These are phyloP conservation scores for Melanargia galathea DNA, from an alignment of 2,888 invertebrate genomes.

Conservation along the genomic window DNA sequence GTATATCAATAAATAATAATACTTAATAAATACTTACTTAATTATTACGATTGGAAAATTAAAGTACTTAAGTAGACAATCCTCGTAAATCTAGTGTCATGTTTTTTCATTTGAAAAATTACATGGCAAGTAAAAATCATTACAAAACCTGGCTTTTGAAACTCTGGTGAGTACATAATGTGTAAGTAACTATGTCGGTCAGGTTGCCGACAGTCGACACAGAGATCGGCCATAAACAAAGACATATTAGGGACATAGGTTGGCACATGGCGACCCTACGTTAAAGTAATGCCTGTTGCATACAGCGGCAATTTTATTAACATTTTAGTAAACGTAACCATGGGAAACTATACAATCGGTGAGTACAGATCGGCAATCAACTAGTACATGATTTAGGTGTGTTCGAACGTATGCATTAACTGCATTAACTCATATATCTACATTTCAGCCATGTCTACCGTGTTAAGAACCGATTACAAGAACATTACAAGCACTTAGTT, in stretches of 20 bases:
- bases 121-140: background rate
- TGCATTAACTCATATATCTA: constrained; percentile 37
- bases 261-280: constrained; percentile 15
- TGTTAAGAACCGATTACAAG: no score
- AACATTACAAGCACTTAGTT: background rate
- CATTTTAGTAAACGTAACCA: constrained; percentile 61
- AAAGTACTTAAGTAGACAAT: no score
- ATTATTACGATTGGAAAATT: background rate
- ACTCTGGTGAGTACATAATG: background rate
- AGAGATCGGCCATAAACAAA: background rate
- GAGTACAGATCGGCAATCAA: constrained; percentile 50
- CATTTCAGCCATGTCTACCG: constrained; percentile 24
- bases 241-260: background rate
- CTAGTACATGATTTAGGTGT: constrained; percentile 54
- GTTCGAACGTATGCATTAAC: constrained; percentile 37
- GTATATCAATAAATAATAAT: no score
- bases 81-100: background rate
- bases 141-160: background rate
- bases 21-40: no score
- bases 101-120: background rate
- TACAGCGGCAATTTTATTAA: constrained; percentile 66
- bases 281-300: constrained; percentile 53
- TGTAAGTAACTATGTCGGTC: no score
- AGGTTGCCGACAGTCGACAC: background rate
- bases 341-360: constrained; percentile 54